Evolutionary conservation across 2,888 invertebrate species (phyloP).

Genomic region (Digitonthophagus gazella): DNA sequence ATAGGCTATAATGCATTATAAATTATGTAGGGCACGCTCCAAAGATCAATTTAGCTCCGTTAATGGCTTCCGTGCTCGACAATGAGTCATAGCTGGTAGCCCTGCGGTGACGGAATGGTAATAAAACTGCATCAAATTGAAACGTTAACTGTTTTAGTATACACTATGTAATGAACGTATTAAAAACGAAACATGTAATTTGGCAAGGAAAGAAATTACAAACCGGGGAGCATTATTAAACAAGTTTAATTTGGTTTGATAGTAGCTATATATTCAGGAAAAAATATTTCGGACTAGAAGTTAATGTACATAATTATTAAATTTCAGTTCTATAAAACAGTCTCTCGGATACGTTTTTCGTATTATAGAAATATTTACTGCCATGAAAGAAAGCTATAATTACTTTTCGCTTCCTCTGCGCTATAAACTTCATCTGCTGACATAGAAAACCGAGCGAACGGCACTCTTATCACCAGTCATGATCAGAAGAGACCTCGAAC

Average conservation of each 20-base stretch:
- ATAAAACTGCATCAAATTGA: background rate
- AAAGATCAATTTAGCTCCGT: slow-evolving; percentile 7
- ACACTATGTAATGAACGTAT: background rate
- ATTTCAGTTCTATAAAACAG: no score
- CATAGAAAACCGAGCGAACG: background rate
- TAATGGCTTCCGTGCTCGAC: background rate
- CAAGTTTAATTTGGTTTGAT: no score
- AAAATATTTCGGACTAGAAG: no score
- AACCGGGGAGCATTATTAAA: no score
- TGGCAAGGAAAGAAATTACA: no score
- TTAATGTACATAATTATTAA: no score
- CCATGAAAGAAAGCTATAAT: no score
- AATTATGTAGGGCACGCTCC: slow-evolving; percentile 14
- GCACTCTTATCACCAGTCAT: background rate
- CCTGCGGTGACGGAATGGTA: background rate
- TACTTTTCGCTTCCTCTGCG: no score
- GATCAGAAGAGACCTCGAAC: background rate
- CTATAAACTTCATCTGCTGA: no score
- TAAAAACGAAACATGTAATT: background rate
- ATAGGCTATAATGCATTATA: slow-evolving; percentile 4
- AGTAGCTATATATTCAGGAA: no score
- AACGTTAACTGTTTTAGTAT: background rate
- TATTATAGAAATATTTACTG: no score
- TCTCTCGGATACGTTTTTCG: no score
- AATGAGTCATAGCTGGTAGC: background rate